Conservation (phyloP, 1,140 invertebrate species). For the Lasaia peninsularis region DNA sequence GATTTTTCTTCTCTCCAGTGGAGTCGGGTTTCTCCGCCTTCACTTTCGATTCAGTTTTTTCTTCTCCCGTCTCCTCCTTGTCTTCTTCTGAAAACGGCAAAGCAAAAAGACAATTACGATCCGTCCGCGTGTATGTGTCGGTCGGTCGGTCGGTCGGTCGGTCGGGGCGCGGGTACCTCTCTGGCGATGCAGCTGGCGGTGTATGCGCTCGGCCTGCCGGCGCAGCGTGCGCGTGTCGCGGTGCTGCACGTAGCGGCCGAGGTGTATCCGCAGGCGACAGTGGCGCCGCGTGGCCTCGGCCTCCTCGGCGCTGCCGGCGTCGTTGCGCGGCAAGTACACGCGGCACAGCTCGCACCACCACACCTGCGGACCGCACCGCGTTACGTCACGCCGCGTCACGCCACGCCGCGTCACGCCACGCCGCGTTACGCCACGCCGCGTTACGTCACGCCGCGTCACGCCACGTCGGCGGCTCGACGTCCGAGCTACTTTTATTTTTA, state of each 20-base stretch:
- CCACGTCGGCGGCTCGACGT: too few species aligned
- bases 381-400: too few species aligned
- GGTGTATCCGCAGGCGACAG: slow-evolving; percentile 83
- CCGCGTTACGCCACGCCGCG: too few species aligned
- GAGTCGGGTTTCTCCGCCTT: slow-evolving; percentile 46
- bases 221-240: slow-evolving; percentile 84
- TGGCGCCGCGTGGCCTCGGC: slow-evolving; percentile 82
- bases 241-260: slow-evolving; percentile 84
- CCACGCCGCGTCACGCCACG: too few species aligned
- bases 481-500: too few species aligned
- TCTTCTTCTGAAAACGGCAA: slow-evolving; percentile 41
- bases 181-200: slow-evolving; percentile 77
- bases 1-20: slow-evolving; percentile 44
- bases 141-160: too few species aligned
- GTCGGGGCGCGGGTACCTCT: too few species aligned
- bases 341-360: slow-evolving; percentile 86
- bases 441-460: too few species aligned
- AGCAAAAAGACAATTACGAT: too few species aligned
- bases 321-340: slow-evolving; percentile 81
- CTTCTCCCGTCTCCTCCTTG: slow-evolving; percentile 39
- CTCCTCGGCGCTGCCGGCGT: slow-evolving; percentile 71
- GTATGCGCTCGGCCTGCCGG: slow-evolving; percentile 82
- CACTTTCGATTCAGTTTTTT: slow-evolving; percentile 35
- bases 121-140: too few species aligned
- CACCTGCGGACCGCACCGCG: slow-evolving; percentile 45